Evolutionary conservation across 2,888 invertebrate species (phyloP), one percentile per base, ranked within the genome.

Genomic region (Drosophila phalerata): DNA sequence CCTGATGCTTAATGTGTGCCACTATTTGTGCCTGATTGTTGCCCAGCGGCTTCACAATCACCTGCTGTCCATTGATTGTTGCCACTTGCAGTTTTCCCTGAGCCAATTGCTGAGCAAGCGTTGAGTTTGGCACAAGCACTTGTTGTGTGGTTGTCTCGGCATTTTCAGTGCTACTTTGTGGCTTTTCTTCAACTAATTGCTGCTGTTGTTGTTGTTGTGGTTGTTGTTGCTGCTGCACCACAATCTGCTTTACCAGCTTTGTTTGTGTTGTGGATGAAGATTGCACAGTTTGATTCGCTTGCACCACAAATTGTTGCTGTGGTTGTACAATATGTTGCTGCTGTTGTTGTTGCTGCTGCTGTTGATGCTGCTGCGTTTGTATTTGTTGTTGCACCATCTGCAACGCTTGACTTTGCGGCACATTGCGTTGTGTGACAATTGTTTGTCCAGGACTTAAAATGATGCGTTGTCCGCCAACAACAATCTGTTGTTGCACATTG

Each of bases 41-140:
- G 55, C 96, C 96, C 10, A 96, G 95, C 0, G 96, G 95, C 48
- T 96, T 94, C 68, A 97, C 96, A 45, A 97, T 93, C 30, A 97
- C 96, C 92, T 97, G 97, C 89, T 97, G 97, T 0, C 97, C 97
- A 90, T 96, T 96, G 28, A 97, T 95, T 0, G 96, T 96, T 0
- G 97, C 96, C 62, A 97, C 94, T 91, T 97, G 97, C 9, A 97
- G 95, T 91, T 97, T 97, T 8, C 97, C 97, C 15, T 96, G 94
- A 2, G 96, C 96, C 69, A 97, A 93, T 91, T 97, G 97, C 90
- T 97, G 97, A 15, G 96, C 96, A 42, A 97, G 93, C 17, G 94
- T 95, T 3, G 95, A 95, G 91, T 96, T 96, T 87, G 96, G 96
- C 48, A 97, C 96, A 48, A 97, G 95, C 66, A 97, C 95, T 92